A percentile compares a stretch with the other conserved stretches of the same genome.
Conservation (phyloP, 1,140 invertebrate species). For the Solenopsis fugax region DNA sequence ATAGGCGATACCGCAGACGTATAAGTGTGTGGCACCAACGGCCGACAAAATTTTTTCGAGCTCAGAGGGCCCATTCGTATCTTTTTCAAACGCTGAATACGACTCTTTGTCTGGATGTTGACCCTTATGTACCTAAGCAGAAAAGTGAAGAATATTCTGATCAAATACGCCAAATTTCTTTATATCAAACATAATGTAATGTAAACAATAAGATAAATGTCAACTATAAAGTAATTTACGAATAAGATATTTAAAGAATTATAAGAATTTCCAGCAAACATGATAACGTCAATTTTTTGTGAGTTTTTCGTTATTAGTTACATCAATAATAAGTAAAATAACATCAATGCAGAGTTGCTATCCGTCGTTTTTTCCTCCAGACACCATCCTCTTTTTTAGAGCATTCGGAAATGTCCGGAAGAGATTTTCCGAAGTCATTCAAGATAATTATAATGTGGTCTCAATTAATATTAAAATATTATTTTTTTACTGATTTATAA, state of each 20-base stretch:
- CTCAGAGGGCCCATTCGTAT: constrained; percentile 88
- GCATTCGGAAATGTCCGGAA: too few relatives aligned
- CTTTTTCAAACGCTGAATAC: constrained; percentile 95
- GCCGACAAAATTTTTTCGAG: constrained; percentile 88
- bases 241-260: neutral
- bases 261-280: neutral
- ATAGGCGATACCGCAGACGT: constrained; percentile 92
- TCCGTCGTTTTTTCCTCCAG: too few relatives aligned
- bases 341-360: too few relatives aligned
- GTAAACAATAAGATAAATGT: neutral
- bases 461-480: too few relatives aligned
- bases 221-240: neutral
- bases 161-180: neutral
- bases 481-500: too few relatives aligned
- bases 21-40: constrained; percentile 90
- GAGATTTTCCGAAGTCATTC: too few relatives aligned
- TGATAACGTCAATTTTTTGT: too few relatives aligned
- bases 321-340: neutral
- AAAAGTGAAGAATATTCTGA: constrained; percentile 62
- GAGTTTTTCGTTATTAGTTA: too few relatives aligned
- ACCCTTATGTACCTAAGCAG: constrained; percentile 90
- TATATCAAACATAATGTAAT: neutral
- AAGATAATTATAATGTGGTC: too few relatives aligned
- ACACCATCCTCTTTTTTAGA: too few relatives aligned
- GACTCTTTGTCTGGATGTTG: constrained; percentile 91